Base-by-base conservation (phyloP, 2,797 vertebrate genomes). In the Octomys mimax region DNA sequence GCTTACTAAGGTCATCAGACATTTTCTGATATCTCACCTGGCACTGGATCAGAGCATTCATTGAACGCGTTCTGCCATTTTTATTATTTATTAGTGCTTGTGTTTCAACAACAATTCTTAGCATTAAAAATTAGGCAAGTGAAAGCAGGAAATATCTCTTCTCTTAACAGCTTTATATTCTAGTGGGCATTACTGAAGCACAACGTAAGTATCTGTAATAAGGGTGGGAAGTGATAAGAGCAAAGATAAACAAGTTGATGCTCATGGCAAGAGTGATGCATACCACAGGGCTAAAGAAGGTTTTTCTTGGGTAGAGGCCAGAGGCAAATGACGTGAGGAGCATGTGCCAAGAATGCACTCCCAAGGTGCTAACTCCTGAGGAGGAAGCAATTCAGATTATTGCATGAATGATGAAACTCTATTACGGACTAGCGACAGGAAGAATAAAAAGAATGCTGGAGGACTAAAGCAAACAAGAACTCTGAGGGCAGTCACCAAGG, bases 51-150 rank as follows among this genome's bases (percentile, higher is more conserved):
- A 9, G 39, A 21, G 4, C 16, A 91, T 73, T 36, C 39, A 42
- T 52, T 26, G 87, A 24, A 33, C n/a, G 61, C 5, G 1, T 66
- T 28, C 5, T 46, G 61, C 36, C 42, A 75, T 54, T 93, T 22
- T 79, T 31, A 61, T 70, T 70, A 78, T 26, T 70, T 81, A 61
- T 77, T 39, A 89, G 46, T 68, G 33, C n/a, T 87, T 62, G 11
- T 77, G 75, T 93, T 75, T 93, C 68, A 68, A 7, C 68, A 87
- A 87, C 57, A 71, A 3, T n/a, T 84, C 82, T 52, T 73, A 42
- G 1, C 13, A 86, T 33, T 70, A 90, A 86, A 91, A 54, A 31
- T 36, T 59, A n/a, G 36, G 39, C 16, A 87, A 52, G 1, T 31
- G 26, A 59, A 80, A 54, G 79, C 22, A 61, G n/a, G 64, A 66